These are phyloP conservation scores for Calameuta pallipes DNA, from an alignment of 2,888 invertebrate genomes.

Conservation along the genomic window DNA sequence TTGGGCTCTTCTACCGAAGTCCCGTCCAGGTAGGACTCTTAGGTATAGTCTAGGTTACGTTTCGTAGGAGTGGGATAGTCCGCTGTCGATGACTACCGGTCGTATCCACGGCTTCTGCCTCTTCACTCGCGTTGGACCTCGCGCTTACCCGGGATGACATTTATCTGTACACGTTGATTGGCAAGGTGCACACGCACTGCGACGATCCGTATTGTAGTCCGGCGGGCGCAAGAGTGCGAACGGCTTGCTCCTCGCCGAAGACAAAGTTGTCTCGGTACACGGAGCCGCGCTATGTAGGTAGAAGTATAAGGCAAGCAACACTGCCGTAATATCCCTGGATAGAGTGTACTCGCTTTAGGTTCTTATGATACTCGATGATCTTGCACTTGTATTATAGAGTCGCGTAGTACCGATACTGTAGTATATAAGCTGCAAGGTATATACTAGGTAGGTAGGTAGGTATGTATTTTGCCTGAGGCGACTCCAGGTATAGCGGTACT, in stretches of 20 bases:
- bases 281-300: constrained; percentile 18
- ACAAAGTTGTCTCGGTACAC: constrained; percentile 24
- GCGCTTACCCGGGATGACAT: constrained; percentile 13
- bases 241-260: constrained; percentile 22
- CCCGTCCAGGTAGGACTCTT: background rate
- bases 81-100: background rate
- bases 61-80: background rate
- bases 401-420: constrained; percentile 3
- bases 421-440: constrained; percentile 18
- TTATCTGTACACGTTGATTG: constrained; percentile 7
- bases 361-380: background rate
- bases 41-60: background rate
- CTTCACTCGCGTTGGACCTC: constrained; percentile 14
- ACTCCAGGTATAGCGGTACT: constrained; percentile 64
- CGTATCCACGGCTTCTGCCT: background rate
- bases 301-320: constrained; percentile 11
- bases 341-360: background rate
- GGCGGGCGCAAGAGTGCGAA: constrained; percentile 23
- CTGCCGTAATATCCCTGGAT: constrained; percentile 2
- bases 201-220: constrained; percentile 19
- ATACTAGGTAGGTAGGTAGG: constrained; percentile 61
- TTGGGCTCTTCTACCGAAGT: background rate
- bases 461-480: constrained; percentile 62
- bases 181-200: constrained; percentile 6
- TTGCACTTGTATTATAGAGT: background rate